Evolutionary conservation across 2,797 vertebrate species (phyloP).

Genomic region (Chrosomus eos): DNA sequence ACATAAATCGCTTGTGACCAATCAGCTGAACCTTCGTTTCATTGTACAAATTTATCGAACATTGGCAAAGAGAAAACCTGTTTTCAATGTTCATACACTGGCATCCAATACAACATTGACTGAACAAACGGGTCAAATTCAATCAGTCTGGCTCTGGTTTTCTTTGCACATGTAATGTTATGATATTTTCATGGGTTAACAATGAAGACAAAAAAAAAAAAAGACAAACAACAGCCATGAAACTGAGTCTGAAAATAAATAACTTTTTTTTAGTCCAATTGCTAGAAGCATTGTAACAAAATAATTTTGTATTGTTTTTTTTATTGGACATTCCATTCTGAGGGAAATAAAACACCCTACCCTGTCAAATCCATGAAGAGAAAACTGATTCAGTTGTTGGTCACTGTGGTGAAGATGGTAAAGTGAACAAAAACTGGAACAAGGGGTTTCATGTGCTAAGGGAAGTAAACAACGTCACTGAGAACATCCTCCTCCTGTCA

Average conservation of each 20-base stretch:
- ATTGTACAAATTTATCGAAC: slow-evolving; percentile 59
- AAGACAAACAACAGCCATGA: slow-evolving; percentile 71
- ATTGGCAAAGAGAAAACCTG: slow-evolving; percentile 53
- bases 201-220: slow-evolving; percentile 68
- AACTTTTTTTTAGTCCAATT: slow-evolving; percentile 73
- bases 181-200: slow-evolving; percentile 67
- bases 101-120: slow-evolving; percentile 68
- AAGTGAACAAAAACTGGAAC: slow-evolving; percentile 87
- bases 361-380: slow-evolving; percentile 84
- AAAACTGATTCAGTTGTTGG: slow-evolving; percentile 88
- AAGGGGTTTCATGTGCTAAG: slow-evolving; percentile 82
- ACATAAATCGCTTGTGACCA: slow-evolving; percentile 60
- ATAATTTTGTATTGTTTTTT: slow-evolving; percentile 81
- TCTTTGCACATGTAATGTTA: slow-evolving; percentile 62
- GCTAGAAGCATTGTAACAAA: slow-evolving; percentile 87
- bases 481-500: slow-evolving; percentile 62
- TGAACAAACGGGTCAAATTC: slow-evolving; percentile 68
- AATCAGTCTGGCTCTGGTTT: slow-evolving; percentile 63
- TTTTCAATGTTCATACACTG: slow-evolving; percentile 63
- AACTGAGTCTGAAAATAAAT: slow-evolving; percentile 83
- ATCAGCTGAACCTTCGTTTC: slow-evolving; percentile 56
- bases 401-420: slow-evolving; percentile 86
- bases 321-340: slow-evolving; percentile 89
- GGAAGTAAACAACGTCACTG: slow-evolving; percentile 77
- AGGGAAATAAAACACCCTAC: slow-evolving; percentile 82